phyloP scores from a whole-genome alignment of 2,888 invertebrate species.

The Sinodicranocentrus sp. region DNA sequence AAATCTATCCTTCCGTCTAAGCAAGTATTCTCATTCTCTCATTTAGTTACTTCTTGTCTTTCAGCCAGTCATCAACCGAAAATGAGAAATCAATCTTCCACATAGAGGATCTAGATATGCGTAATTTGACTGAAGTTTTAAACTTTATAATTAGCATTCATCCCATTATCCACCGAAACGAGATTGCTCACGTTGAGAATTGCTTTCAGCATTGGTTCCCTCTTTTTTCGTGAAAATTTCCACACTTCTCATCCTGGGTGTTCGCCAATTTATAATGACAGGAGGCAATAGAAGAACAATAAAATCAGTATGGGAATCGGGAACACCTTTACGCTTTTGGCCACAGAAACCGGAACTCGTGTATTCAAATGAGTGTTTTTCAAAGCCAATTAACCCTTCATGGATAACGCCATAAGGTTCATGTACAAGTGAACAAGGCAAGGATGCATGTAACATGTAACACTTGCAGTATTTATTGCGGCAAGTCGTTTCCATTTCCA shows the following conservation, averaged over 20 bases:
- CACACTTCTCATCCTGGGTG: constrained; percentile 44
- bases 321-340: constrained; percentile 58
- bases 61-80: constrained; percentile 20
- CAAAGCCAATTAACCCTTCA: constrained; percentile 62
- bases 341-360: constrained; percentile 59
- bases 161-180: not conserved
- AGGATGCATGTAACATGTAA: not conserved
- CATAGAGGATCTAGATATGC: not conserved
- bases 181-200: constrained; percentile 1
- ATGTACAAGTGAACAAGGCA: not conserved
- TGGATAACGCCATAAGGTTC: constrained; percentile 12
- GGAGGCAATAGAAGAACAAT: constrained; percentile 21
- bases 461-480: constrained; percentile 37
- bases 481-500: constrained; percentile 7
- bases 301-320: constrained; percentile 38
- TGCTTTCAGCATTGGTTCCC: not conserved
- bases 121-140: not conserved
- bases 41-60: constrained; percentile 41
- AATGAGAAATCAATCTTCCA: constrained; percentile 50
- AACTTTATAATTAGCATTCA: constrained; percentile 14
- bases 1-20: too few relatives aligned
- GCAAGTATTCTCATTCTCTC: too few relatives aligned
- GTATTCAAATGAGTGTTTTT: constrained; percentile 11
- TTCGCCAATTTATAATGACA: constrained; percentile 59
- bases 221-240: constrained; percentile 8